Evolutionary conservation across 2,113 vertebrate genomes (phyloP).

Genomic region (Dendrocopos noguchii): DNA sequence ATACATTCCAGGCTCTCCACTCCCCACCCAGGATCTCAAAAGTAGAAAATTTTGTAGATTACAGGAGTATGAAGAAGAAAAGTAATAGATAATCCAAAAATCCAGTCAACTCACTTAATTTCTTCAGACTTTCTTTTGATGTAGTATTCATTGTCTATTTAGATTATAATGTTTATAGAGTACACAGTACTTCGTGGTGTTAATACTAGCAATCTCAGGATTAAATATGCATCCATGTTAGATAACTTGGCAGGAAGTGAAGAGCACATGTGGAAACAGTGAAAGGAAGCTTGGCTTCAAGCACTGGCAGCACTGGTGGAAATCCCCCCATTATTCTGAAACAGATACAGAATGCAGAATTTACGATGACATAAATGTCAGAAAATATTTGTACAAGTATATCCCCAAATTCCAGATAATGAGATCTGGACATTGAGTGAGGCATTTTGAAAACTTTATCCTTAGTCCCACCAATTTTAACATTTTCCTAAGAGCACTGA

Average conservation of each 20-base stretch:
- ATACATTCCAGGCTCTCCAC: background rate
- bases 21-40: background rate
- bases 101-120: background rate
- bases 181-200: background rate
- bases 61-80: background rate
- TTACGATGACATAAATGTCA: background rate
- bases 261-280: background rate
- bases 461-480: background rate
- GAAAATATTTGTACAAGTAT: background rate
- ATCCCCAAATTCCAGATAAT: background rate
- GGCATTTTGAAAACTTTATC: background rate
- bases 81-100: background rate
- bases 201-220: background rate
- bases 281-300: background rate
- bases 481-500: background rate
- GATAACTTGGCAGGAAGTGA: background rate
- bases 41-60: background rate
- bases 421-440: background rate
- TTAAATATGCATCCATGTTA: background rate
- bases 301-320: background rate
- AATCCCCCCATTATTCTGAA: background rate
- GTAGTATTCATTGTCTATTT: background rate
- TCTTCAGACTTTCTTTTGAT: background rate
- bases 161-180: background rate
- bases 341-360: background rate